Evolutionary conservation across 2,888 invertebrate genomes (phyloP).

Genomic region (Ceratothoa steindachneri): DNA sequence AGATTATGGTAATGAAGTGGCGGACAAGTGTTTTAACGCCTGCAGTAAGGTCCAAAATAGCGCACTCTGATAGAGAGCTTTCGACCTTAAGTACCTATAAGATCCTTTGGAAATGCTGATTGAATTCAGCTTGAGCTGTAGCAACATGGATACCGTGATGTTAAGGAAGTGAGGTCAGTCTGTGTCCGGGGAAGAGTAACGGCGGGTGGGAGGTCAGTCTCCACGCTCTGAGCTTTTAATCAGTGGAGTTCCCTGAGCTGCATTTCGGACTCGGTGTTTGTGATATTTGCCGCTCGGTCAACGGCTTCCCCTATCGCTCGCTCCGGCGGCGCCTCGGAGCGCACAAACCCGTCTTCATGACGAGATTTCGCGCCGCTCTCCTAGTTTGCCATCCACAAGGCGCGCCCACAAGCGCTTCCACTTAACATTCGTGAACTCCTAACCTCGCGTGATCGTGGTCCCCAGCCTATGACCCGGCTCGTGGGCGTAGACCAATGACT

Average conservation of each 20-base stretch:
- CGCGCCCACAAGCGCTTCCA: too few relatives aligned
- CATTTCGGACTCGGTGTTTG: too few relatives aligned
- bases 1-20: constrained; percentile 47
- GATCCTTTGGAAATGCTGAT: constrained; percentile 45
- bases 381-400: too few relatives aligned
- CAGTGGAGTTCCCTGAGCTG: background rate
- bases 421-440: too few relatives aligned
- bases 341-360: too few relatives aligned
- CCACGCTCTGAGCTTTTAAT: background rate
- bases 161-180: constrained; percentile 30
- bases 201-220: background rate
- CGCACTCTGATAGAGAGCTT: constrained; percentile 2
- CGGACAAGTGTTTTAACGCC: constrained; percentile 44
- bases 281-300: too few relatives aligned
- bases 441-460: too few relatives aligned
- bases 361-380: too few relatives aligned
- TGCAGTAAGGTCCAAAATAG: constrained; percentile 29
- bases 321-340: too few relatives aligned
- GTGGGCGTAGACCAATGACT: too few relatives aligned
- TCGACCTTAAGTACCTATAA: constrained; percentile 21
- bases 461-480: too few relatives aligned
- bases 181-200: constrained; percentile 36
- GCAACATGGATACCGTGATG: constrained; percentile 42
- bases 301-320: too few relatives aligned
- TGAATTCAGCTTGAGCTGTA: constrained; percentile 44